phyloP scores from a whole-genome alignment of 2,888 invertebrate genomes.

The Conus canariensis region DNA sequence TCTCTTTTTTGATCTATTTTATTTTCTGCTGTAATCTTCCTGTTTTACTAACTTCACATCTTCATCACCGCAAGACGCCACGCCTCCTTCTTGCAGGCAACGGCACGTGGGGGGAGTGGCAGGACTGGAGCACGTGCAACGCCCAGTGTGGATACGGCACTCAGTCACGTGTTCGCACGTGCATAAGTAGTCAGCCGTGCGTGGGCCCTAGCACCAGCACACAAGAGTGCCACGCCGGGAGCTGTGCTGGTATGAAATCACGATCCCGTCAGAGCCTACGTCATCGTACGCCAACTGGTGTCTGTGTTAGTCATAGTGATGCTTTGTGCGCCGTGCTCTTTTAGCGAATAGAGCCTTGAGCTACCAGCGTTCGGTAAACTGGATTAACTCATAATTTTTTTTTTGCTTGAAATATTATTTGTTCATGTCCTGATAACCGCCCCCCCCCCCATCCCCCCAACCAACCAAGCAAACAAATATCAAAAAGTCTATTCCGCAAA shows the following conservation, averaged over 20 bases:
- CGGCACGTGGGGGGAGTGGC: slow-evolving; percentile 48
- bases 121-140: slow-evolving; percentile 43
- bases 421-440: too few species aligned
- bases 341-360: background rate
- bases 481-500: too few species aligned
- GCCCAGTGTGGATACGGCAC: slow-evolving; percentile 45
- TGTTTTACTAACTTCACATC: slow-evolving; percentile 20
- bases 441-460: too few species aligned
- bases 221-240: slow-evolving; percentile 62
- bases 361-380: too few species aligned
- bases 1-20: slow-evolving; percentile 20
- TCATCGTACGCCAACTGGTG: background rate
- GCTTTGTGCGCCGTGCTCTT: background rate
- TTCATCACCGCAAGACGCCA: background rate
- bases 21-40: too few species aligned
- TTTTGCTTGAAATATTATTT: too few species aligned
- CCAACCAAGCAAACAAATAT: too few species aligned
- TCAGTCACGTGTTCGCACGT: slow-evolving; percentile 42
- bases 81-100: slow-evolving; percentile 36
- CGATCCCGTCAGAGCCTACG: slow-evolving; percentile 8
- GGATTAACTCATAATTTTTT: too few species aligned
- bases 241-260: slow-evolving; percentile 66
- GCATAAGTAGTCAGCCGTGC: slow-evolving; percentile 60
- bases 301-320: background rate
- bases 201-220: slow-evolving; percentile 66